Evolutionary conservation across 2,113 vertebrate genomes (phyloP).

Genomic region (Ovibos moschatus): DNA sequence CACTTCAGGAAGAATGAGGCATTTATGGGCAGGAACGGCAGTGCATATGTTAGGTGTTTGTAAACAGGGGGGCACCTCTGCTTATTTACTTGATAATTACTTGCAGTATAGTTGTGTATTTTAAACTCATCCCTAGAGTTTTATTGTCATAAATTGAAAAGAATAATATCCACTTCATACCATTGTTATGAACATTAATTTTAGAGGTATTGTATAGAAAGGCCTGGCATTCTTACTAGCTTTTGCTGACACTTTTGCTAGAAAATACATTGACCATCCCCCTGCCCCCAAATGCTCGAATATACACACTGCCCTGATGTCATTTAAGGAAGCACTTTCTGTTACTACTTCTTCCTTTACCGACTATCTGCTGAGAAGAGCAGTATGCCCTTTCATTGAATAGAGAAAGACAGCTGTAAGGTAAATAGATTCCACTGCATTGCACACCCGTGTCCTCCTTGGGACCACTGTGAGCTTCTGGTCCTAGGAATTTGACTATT

Average conservation of each 20-base stretch:
- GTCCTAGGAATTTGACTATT: not conserved
- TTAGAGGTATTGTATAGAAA: not conserved
- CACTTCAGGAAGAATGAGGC: not conserved
- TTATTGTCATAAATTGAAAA: not conserved
- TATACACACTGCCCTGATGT: no score
- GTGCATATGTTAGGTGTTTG: not conserved
- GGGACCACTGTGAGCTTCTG: not conserved
- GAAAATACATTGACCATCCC: not conserved
- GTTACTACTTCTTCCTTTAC: not conserved
- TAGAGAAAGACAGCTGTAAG: not conserved
- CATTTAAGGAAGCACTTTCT: not conserved
- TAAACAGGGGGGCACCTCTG: not conserved
- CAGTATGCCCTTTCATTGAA: not conserved
- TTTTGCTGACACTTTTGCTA: not conserved
- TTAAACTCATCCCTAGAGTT: not conserved
- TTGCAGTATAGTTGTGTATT: not conserved
- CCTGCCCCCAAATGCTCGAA: not conserved
- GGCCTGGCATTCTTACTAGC: not conserved
- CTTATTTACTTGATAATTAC: not conserved
- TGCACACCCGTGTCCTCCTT: not conserved
- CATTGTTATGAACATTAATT: not conserved
- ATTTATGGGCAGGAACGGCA: not conserved
- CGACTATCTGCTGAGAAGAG: not conserved
- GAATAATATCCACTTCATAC: not conserved
- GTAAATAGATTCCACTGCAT: not conserved